Conservation (phyloP, 2,888 invertebrate genomes). For the Lepetodrilus schrolli region DNA sequence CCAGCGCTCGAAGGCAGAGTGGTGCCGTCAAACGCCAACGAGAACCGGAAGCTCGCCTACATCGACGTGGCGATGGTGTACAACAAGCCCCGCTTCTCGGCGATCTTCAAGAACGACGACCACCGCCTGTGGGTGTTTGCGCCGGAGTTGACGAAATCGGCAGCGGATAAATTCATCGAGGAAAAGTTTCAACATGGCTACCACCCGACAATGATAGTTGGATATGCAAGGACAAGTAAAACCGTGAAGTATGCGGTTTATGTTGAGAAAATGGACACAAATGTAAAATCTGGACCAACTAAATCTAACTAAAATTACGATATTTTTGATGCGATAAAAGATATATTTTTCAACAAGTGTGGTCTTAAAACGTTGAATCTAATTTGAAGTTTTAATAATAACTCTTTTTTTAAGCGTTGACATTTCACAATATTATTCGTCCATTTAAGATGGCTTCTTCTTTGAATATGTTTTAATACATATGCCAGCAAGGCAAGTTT, state of each 20-base stretch:
- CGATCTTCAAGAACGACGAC: conserved; percentile 61
- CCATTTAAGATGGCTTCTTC: too few species aligned
- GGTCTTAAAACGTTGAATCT: too few species aligned
- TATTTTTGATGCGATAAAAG: too few species aligned
- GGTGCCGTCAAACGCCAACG: conserved; percentile 51
- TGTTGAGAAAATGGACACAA: conserved; percentile 43
- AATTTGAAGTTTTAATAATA: too few species aligned
- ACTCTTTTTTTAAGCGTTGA: too few species aligned
- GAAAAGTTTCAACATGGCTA: conserved; percentile 53
- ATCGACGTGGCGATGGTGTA: conserved; percentile 61
- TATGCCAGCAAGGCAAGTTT: too few species aligned
- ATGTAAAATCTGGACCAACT: too few species aligned
- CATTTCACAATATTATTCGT: too few species aligned
- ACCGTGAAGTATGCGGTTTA: conserved; percentile 49
- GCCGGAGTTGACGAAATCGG: conserved; percentile 45
- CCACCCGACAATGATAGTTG: conserved; percentile 62
- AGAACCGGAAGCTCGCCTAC: conserved; percentile 56
- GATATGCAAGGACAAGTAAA: conserved; percentile 50
- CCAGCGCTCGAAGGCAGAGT: conserved; percentile 51
- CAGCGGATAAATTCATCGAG: conserved; percentile 48
- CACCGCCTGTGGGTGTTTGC: conserved; percentile 58
- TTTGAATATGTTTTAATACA: too few species aligned
- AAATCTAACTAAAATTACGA: too few species aligned
- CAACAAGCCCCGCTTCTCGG: conserved; percentile 65
- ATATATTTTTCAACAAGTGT: too few species aligned